Evolutionary conservation across 1,140 invertebrate species (phyloP), one percentile per base, ranked within the genome.

Genomic region (Magallana gigas): DNA sequence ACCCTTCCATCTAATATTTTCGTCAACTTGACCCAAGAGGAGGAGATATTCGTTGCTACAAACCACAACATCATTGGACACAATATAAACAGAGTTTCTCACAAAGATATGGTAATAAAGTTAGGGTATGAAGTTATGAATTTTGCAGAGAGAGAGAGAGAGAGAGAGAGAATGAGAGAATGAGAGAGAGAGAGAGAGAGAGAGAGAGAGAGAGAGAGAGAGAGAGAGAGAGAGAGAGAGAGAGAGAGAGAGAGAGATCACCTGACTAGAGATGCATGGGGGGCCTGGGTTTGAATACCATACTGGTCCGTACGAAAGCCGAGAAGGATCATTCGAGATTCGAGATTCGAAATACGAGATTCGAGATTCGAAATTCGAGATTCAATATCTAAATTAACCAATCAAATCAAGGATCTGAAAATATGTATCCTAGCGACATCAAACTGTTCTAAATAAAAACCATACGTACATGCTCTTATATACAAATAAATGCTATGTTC

Each of bases 41-140:
- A 68, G 23, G 64, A 68, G 16, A 68, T 68, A n/a, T 18, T 68
- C 2, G 64, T 68, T 16, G 64, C 64, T 7, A 18, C 14, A 18
- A 68, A 68, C 23, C 64, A 23, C n/a, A 68, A 68, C n/a, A n/a
- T 68, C 23, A 68, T 68, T 68, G 64, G 64, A n/a, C 64, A 68
- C n/a, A 68, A 68, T 18, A 68, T 68, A 16, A 68, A 68, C n/a
- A 68, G 4, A 18, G n/a, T 68, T 8, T 68, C 64, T 3, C 64
- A 68, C 64, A 68, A 68, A 18, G 64, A 68, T 68, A 68, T 68
- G 64, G 64, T 68, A 68, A 68, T 68, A n/a, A 9, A 64, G 14
- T 16, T 68, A 68, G 4, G 0, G n/a, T n/a, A 18, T 8, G 3
- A 18, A 9, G 23, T 18, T 68, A 9, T n/a, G n/a, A 18, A 8